These are phyloP conservation scores for Sebastes miniatus DNA, from an alignment of 2,797 vertebrate species.

Conservation along the genomic window DNA sequence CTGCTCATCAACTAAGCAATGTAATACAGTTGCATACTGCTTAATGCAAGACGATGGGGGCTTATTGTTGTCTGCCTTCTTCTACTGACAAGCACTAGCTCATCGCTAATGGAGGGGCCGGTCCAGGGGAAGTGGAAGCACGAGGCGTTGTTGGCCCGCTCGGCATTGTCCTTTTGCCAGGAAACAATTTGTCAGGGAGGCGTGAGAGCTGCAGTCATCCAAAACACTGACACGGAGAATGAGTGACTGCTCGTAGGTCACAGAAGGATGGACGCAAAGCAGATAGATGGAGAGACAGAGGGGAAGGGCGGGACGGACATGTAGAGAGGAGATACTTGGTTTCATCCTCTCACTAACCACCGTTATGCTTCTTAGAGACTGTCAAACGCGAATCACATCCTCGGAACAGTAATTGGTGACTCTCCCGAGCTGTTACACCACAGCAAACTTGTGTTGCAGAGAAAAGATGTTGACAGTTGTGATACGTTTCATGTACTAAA, in stretches of 20 bases:
- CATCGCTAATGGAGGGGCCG: slow-evolving; percentile 64
- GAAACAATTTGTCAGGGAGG: slow-evolving; percentile 59
- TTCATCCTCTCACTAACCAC: slow-evolving; percentile 40
- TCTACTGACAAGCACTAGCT: slow-evolving; percentile 61
- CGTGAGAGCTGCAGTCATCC: slow-evolving; percentile 55
- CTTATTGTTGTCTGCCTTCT: slow-evolving; percentile 55
- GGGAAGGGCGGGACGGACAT: slow-evolving; percentile 12
- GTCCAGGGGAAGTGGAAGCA: slow-evolving; percentile 36
- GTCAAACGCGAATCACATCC: slow-evolving; percentile 44
- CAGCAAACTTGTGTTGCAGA: slow-evolving; percentile 25
- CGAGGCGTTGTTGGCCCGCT: slow-evolving; percentile 21
- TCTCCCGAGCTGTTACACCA: slow-evolving; percentile 33
- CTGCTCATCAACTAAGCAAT: slow-evolving; percentile 57
- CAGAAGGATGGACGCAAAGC: slow-evolving; percentile 21
- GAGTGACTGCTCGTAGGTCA: slow-evolving; percentile 46
- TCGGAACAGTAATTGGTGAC: slow-evolving; percentile 56
- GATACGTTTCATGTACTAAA: slow-evolving; percentile 13
- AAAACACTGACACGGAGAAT: slow-evolving; percentile 47
- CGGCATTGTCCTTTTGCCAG: slow-evolving; percentile 57
- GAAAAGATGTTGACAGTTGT: slow-evolving; percentile 38
- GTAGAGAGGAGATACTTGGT: slow-evolving; percentile 17
- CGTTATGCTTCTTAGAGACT: slow-evolving; percentile 24
- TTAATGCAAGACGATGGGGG: slow-evolving; percentile 60
- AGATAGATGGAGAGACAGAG: slow-evolving; percentile 25
- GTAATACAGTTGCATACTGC: slow-evolving; percentile 39